Base-by-base conservation (phyloP, 2,113 vertebrate genomes). In the Pelobates fuscus region DNA sequence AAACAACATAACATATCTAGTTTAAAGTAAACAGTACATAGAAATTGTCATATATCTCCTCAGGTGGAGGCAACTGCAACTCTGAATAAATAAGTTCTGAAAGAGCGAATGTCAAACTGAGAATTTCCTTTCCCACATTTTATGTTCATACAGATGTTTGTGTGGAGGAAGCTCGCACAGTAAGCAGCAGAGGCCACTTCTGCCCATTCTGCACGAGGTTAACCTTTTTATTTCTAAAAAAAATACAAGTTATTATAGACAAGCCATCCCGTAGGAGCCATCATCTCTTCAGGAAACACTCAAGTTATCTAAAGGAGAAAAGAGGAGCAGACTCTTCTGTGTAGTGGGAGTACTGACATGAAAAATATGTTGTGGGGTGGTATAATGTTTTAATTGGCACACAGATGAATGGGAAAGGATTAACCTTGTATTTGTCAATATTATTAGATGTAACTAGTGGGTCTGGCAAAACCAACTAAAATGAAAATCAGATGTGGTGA, bases 121-220 rank as follows among this genome's bases (percentile, higher is more conserved):
- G 21, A 10, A 44, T 30, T 72, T 64, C 66, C 73, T 75, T 83
- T 83, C 81, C 80, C 79, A 83, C 46, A 14, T 68, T 69, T 79
- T 32, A 49, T 0, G 78, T 46, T 62, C 10, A 14, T 66, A 8
- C 1, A 32, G 5, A 37, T 29, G 30, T 62, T 62, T 32, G 5
- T 62, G 44, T 10, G 30, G 78, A 23, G 66, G 49, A 68, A 32
- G 30, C 49, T 20, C 26, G 11, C 54, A 20, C 2, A 54, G 49
- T 20, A 54, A 24, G 66, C 26, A 14, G 26, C 8, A 68, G 26
- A 62, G 60, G 60, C 30, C 60, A 37, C 3, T 32, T 29, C 2
- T 29, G 25, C 18, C 58, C 21, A 12, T 17, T 21, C n/a, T 62
- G 6, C n/a, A 37, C 18, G 18, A 32, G 20, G 12, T 10, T 37